Evolutionary conservation across 2,113 vertebrate species (phyloP), one percentile per base, ranked within the genome.

Genomic region (Pluvialis apricaria): DNA sequence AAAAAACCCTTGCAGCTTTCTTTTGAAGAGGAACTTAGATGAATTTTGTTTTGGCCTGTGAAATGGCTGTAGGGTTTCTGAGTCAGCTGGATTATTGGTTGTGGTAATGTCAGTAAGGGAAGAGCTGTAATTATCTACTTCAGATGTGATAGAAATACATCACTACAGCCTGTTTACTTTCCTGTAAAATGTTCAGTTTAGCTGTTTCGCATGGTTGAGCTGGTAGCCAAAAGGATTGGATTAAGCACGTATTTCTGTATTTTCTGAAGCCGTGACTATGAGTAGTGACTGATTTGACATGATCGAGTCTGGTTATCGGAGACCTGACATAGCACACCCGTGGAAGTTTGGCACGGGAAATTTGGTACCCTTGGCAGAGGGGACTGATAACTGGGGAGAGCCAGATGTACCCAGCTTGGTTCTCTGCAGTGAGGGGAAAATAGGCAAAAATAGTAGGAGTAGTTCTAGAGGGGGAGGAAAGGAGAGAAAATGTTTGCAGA

Each of bases 11-110:
- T 40, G 51, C 26, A 80, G 36, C 81, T 73, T 95, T 81, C 45
- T 77, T 91, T 92, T 54, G 65, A 77, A 58, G 78, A 14, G n/a
- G 84, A 62, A 32, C 82, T 60, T 71, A 17, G 58, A 76, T 73
- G n/a, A 52, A 66, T 94, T 93, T 80, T 93, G 19, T 36, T 90
- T 89, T 81, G 86, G 31, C 81, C 52, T 29, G 7, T 92, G 42
- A 79, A 90, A 77, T 68, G 84, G 68, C 84, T 71, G 25, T 44
- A 68, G 82, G 64, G 57, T 81, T 96, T 97, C 68, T 77, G 70
- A 90, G 76, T 96, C 92, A 88, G 52, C 78, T 51, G 82, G 86
- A 36, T 96, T 88, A 77, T 22, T 92, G 87, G 68, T 73, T 55
- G 73, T 69, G 34, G 79, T 77, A 84, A 49, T 44, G 73, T 86